Evolutionary conservation across 2,888 invertebrate species (phyloP).

Genomic region (Periphyllus acericola): DNA sequence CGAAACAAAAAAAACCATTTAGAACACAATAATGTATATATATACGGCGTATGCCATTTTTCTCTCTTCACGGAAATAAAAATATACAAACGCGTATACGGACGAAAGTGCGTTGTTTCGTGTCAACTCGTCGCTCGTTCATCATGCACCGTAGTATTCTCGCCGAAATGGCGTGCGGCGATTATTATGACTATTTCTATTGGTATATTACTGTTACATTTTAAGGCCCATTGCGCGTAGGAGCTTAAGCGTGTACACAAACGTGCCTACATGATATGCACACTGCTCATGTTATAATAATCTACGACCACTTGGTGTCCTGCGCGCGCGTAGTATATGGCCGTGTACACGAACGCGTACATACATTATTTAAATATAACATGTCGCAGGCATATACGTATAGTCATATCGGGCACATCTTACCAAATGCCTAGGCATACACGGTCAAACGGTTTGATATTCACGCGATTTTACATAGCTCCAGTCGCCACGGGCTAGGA

Average conservation of each 20-base stretch:
- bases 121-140: not conserved
- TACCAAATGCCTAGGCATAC: too few species aligned
- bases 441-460: too few species aligned
- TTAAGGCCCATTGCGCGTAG: not conserved
- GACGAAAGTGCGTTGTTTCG: not conserved
- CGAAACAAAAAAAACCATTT: conserved; percentile 12
- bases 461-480: too few species aligned
- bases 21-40: not conserved
- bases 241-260: not conserved
- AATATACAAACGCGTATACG: not conserved
- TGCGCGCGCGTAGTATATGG: not conserved
- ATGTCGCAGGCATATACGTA: too few species aligned
- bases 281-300: not conserved
- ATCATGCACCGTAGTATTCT: not conserved
- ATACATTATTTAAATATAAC: too few species aligned
- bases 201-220: not conserved
- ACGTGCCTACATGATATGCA: not conserved
- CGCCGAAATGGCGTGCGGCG: not conserved
- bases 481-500: too few species aligned
- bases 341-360: not conserved
- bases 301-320: not conserved
- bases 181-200: not conserved
- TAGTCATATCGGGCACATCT: too few species aligned
- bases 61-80: not conserved
- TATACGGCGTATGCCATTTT: not conserved